Conservation (phyloP, 64 coral and sea anemone genomes). For the Montipora foliosa region DNA sequence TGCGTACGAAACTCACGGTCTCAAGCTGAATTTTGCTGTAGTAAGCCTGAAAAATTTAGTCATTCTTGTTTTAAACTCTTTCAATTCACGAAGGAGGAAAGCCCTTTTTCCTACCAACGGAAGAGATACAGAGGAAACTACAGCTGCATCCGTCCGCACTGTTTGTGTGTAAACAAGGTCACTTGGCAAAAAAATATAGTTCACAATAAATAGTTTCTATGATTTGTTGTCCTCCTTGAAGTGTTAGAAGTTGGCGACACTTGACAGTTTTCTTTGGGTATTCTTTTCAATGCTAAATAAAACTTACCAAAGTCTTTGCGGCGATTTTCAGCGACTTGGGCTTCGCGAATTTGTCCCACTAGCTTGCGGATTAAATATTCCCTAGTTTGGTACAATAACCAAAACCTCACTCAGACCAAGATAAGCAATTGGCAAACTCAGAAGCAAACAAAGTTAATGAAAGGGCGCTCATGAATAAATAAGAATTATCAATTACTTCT, state of each 20-base stretch:
- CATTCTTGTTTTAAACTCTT: too few relatives aligned
- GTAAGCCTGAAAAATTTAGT: too few relatives aligned
- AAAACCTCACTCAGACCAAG: background rate
- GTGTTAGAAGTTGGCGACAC: background rate
- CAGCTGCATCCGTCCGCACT: too few relatives aligned
- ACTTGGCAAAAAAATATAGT: background rate
- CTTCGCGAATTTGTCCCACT: background rate
- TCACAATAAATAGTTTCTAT: background rate
- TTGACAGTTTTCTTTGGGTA: background rate
- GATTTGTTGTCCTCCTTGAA: background rate
- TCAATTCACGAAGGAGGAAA: too few relatives aligned
- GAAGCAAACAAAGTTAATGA: conserved; percentile 35
- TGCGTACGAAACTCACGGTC: too few relatives aligned
- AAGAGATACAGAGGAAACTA: too few relatives aligned
- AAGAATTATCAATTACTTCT: conserved; percentile 33
- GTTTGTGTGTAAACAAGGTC: background rate
- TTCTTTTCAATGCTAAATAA: background rate
- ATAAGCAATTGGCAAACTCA: conserved; percentile 6
- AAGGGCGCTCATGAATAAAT: conserved; percentile 50
- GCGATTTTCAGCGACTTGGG: background rate
- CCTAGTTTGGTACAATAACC: background rate
- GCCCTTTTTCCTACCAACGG: too few relatives aligned
- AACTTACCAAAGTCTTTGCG: background rate
- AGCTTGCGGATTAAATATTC: conserved; percentile 12
- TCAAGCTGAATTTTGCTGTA: too few relatives aligned